A percentile compares a stretch with the other conserved stretches of the same genome.
Evolutionary conservation across 2,113 vertebrate genomes (phyloP).

Genomic region (Chionomys nivalis): DNA sequence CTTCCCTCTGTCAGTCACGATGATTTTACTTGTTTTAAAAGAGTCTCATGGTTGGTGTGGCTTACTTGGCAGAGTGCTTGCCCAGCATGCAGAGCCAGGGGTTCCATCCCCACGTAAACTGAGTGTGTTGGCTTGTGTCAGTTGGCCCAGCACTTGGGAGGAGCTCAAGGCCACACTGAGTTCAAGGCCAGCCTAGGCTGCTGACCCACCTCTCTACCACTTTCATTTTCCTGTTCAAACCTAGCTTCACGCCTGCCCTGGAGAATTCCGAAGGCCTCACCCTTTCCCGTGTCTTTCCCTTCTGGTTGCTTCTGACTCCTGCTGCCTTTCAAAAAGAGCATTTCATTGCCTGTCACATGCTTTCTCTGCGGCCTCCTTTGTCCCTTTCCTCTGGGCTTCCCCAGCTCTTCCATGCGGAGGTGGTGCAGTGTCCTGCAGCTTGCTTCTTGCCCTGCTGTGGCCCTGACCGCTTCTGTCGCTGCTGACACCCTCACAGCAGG

Average conservation of each 20-base stretch:
- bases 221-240: not conserved
- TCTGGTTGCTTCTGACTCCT: not conserved
- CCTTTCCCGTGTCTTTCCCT: not conserved
- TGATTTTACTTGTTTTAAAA: not conserved
- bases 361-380: not conserved
- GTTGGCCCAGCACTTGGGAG: not conserved
- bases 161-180: not conserved
- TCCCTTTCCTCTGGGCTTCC: not conserved
- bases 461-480: not conserved
- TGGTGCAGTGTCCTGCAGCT: not conserved
- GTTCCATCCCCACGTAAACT: not conserved
- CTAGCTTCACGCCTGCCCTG: not conserved
- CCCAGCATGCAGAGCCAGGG: not conserved
- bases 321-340: not conserved
- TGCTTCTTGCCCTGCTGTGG: not conserved
- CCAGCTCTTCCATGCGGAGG: not conserved
- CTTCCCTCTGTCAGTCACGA: not conserved
- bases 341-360: not conserved
- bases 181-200: not conserved
- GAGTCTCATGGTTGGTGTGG: not conserved
- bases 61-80: not conserved
- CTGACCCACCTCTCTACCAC: not conserved
- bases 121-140: not conserved
- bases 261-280: not conserved
- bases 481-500: not conserved